These are phyloP conservation scores for Apamea anceps DNA, from an alignment of 2,888 invertebrate genomes.

Conservation along the genomic window DNA sequence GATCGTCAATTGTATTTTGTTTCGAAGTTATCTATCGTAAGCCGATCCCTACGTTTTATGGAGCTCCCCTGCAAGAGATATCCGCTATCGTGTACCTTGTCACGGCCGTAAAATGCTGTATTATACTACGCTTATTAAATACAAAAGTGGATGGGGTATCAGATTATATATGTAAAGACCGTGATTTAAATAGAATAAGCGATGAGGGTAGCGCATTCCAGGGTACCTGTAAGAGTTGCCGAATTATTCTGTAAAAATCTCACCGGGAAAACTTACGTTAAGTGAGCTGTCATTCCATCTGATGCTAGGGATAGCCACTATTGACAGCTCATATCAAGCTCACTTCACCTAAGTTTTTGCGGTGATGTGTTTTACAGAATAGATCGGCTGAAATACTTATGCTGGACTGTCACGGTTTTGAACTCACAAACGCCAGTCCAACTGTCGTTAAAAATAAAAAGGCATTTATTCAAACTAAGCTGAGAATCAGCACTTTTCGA, in stretches of 20 bases:
- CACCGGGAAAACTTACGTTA: too few relatives aligned
- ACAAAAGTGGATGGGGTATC: conserved; percentile 4
- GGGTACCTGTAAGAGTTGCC: not conserved
- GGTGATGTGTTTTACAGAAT: too few relatives aligned
- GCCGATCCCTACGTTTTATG: conserved; percentile 49
- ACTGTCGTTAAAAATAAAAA: not conserved
- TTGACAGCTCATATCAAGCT: too few relatives aligned
- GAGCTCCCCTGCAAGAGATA: conserved; percentile 43
- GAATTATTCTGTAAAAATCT: not conserved
- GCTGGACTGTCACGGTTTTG: not conserved
- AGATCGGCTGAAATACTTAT: not conserved
- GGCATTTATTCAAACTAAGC: too few relatives aligned
- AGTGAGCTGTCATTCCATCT: too few relatives aligned
- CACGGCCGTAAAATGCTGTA: conserved; percentile 4
- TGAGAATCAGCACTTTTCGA: too few relatives aligned
- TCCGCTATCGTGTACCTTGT: conserved; percentile 36
- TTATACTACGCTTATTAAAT: conserved; percentile 18
- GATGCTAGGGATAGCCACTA: too few relatives aligned
- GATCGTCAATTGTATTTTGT: conserved; percentile 50
- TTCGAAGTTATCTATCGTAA: conserved; percentile 56
- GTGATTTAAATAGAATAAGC: not conserved
- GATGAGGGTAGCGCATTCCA: not conserved
- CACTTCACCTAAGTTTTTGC: too few relatives aligned
- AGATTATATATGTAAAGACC: not conserved
- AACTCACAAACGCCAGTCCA: not conserved